These are phyloP conservation scores for Rhabdomys pumilio DNA, from an alignment of 2,797 vertebrate species.

Conservation along the genomic window DNA sequence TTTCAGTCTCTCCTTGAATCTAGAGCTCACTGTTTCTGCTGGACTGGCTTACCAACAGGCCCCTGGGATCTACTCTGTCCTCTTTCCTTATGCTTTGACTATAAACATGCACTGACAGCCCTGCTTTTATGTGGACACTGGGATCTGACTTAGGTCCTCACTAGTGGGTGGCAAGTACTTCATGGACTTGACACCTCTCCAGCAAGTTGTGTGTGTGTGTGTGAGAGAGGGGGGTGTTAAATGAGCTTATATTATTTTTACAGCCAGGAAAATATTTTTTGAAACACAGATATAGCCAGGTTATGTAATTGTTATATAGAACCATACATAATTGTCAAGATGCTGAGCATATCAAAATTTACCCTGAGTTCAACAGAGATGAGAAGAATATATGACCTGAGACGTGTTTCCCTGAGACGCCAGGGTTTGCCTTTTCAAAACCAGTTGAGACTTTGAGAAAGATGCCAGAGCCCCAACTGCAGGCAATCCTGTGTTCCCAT, in stretches of 20 bases:
- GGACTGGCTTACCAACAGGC: not conserved
- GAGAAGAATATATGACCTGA: no score
- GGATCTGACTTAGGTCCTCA: not conserved
- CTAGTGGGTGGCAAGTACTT: not conserved
- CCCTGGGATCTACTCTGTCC: no score
- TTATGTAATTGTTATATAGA: not conserved
- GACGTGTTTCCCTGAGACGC: not conserved
- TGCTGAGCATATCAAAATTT: not conserved
- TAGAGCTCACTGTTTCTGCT: not conserved
- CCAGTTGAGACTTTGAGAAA: not conserved
- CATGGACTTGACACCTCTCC: not conserved
- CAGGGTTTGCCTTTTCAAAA: not conserved
- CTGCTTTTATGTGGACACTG: not conserved
- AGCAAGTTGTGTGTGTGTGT: not conserved
- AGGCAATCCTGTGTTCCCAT: not conserved
- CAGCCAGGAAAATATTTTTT: slow-evolving; percentile 32
- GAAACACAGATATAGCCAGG: slow-evolving; percentile 18
- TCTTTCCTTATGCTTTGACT: not conserved
- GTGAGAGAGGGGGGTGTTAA: not conserved
- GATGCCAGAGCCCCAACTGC: not conserved
- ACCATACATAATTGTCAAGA: not conserved
- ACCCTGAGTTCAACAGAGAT: not conserved
- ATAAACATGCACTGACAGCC: not conserved
- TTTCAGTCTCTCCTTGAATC: not conserved
- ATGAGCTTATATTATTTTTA: not conserved